Evolutionary conservation across 2,113 vertebrate species (phyloP).

Genomic region (Myrmecophaga tridactyla): DNA sequence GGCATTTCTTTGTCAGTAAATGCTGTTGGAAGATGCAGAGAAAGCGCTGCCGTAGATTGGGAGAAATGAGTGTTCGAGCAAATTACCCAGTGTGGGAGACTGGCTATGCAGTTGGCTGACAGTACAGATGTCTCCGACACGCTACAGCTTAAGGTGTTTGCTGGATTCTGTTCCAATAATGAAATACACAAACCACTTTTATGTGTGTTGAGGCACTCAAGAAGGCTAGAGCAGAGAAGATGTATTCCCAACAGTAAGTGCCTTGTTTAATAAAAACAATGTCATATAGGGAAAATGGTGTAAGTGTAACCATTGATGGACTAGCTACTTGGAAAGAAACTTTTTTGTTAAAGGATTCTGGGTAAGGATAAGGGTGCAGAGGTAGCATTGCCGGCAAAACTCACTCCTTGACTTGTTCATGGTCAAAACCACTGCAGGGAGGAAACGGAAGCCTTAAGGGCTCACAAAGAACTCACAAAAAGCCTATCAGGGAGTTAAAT

Average conservation of each 20-base stretch:
- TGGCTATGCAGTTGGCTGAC: background rate
- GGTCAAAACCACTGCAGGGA: background rate
- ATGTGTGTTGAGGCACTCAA: background rate
- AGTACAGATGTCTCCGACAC: conserved; percentile 4
- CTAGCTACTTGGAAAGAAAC: background rate
- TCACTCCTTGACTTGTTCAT: accelerated
- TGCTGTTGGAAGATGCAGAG: conserved; percentile 20
- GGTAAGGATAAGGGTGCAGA: background rate
- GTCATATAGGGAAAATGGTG: background rate
- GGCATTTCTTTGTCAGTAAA: conserved; percentile 70
- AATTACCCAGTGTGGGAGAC: conserved; percentile 65
- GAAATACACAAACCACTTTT: conserved; percentile 28
- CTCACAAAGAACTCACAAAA: background rate
- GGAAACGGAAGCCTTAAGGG: background rate
- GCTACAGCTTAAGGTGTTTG: conserved; percentile 22
- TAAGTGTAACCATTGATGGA: background rate
- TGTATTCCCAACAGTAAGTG: background rate
- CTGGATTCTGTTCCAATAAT: conserved; percentile 22
- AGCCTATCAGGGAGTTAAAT: no score
- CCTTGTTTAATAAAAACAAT: conserved; percentile 39
- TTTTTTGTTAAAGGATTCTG: background rate
- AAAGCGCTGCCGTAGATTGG: background rate
- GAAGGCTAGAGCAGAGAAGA: conserved; percentile 10
- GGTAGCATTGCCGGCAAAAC: background rate
- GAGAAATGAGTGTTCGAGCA: background rate